Evolutionary conservation across 2,797 vertebrate species (phyloP).

Genomic region (Lepilemur ruficaudatus): DNA sequence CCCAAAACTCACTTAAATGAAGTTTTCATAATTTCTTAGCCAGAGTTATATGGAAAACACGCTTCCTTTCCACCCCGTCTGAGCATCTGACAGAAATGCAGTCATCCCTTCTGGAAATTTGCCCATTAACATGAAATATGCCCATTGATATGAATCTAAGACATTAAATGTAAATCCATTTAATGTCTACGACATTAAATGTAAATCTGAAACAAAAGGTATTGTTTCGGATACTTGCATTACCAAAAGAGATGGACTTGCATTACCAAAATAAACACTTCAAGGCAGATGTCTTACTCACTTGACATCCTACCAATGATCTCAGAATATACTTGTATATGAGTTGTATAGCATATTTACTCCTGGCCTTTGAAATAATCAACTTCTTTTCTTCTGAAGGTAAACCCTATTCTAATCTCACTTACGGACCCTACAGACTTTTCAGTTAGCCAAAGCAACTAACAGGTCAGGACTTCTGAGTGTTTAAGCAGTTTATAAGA

Average conservation of each 20-base stretch:
- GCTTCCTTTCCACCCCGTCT: not conserved
- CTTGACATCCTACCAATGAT: not conserved
- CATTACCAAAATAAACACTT: not conserved
- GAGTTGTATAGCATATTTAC: not conserved
- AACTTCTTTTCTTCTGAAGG: not conserved
- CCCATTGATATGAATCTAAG: not conserved
- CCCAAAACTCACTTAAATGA: not conserved
- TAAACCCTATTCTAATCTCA: not conserved
- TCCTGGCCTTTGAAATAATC: slow-evolving; percentile 21
- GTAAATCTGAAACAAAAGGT: not conserved
- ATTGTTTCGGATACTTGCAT: not conserved
- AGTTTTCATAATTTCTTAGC: not conserved
- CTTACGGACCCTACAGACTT: not conserved
- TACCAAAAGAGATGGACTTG: not conserved
- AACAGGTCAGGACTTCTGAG: slow-evolving; percentile 41
- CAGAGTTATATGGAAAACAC: not conserved
- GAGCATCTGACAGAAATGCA: not conserved
- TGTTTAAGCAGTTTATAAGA: slow-evolving; percentile 33
- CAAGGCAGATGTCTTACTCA: not conserved
- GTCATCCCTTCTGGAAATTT: not conserved
- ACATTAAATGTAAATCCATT: not conserved
- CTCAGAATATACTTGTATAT: not conserved
- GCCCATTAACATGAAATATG: not conserved
- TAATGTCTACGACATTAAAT: not conserved
- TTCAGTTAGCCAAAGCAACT: not conserved